A percentile compares a stretch with the other conserved stretches of the same genome.
Evolutionary conservation across 2,888 invertebrate species (phyloP).

Genomic region (Deilephila elpenor): DNA sequence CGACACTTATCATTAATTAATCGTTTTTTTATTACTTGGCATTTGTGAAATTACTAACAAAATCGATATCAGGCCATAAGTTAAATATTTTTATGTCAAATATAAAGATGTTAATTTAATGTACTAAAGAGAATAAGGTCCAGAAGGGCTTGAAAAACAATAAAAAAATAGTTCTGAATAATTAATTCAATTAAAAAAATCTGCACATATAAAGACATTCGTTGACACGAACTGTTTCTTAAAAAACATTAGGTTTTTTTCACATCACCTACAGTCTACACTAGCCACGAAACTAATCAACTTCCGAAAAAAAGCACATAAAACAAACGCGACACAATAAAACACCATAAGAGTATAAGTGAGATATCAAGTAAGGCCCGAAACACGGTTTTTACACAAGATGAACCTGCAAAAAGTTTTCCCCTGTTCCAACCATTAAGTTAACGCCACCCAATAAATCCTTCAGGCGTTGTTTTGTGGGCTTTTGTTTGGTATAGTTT

Average conservation of each 20-base stretch:
- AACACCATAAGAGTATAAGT: conserved; percentile 22
- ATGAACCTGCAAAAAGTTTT: conserved; percentile 70
- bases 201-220: too few relatives aligned
- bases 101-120: too few relatives aligned
- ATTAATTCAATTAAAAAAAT: too few relatives aligned
- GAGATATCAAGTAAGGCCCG: conserved; percentile 22
- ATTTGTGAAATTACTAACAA: too few relatives aligned
- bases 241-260: not conserved
- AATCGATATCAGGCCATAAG: too few relatives aligned
- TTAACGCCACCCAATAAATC: conserved; percentile 74
- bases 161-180: too few relatives aligned
- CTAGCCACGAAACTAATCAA: not conserved
- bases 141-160: too few relatives aligned
- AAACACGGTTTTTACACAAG: conserved; percentile 40
- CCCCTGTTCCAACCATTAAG: conserved; percentile 72
- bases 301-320: not conserved
- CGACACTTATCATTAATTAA: too few relatives aligned
- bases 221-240: too few relatives aligned
- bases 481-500: conserved; percentile 38
- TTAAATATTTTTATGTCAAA: too few relatives aligned
- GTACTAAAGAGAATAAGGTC: too few relatives aligned
- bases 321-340: conserved; percentile 18
- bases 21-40: too few relatives aligned
- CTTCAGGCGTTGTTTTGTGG: conserved; percentile 60
- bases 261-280: not conserved